These are phyloP conservation scores for Porites evermanni DNA, from an alignment of 92 coral and sea anemone species.

Conservation along the genomic window DNA sequence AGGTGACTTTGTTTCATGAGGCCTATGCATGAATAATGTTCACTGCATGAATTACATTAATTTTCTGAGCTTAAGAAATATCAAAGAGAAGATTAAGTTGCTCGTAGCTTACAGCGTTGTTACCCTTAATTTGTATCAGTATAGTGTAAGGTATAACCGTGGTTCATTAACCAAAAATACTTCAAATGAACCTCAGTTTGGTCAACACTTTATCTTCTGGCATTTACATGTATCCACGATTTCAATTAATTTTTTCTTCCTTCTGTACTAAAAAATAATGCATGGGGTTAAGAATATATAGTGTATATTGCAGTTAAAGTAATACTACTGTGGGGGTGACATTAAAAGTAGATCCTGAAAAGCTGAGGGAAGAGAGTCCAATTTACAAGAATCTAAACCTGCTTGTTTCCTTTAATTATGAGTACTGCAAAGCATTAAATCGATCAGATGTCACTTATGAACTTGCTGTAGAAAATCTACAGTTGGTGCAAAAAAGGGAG, in stretches of 20 bases:
- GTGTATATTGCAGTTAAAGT: slow-evolving; percentile 26
- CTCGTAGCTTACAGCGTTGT: neutral
- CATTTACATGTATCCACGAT: neutral
- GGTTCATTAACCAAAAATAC: neutral
- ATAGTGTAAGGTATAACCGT: neutral
- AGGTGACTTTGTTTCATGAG: neutral
- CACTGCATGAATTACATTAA: neutral
- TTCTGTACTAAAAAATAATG: neutral
- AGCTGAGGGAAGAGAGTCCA: slow-evolving; percentile 57
- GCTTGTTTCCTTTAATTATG: slow-evolving; percentile 53
- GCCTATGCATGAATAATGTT: neutral
- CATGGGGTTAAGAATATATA: neutral
- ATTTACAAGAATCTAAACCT: slow-evolving; percentile 63
- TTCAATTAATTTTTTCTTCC: neutral
- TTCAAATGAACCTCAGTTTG: neutral
- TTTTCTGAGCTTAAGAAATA: neutral
- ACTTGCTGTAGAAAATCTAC: slow-evolving; percentile 57
- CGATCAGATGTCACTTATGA: slow-evolving; percentile 54
- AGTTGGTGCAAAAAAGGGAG: slow-evolving; percentile 47
- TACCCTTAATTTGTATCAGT: neutral
- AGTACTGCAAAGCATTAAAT: slow-evolving; percentile 56
- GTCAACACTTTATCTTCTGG: neutral
- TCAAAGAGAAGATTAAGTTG: neutral
- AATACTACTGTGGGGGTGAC: slow-evolving; percentile 11
- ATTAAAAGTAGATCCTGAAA: slow-evolving; percentile 52